A percentile compares a stretch with the other conserved stretches of the same genome.
Evolutionary conservation across 2,113 vertebrate genomes (phyloP).

Genomic region (Glareola pratincola): DNA sequence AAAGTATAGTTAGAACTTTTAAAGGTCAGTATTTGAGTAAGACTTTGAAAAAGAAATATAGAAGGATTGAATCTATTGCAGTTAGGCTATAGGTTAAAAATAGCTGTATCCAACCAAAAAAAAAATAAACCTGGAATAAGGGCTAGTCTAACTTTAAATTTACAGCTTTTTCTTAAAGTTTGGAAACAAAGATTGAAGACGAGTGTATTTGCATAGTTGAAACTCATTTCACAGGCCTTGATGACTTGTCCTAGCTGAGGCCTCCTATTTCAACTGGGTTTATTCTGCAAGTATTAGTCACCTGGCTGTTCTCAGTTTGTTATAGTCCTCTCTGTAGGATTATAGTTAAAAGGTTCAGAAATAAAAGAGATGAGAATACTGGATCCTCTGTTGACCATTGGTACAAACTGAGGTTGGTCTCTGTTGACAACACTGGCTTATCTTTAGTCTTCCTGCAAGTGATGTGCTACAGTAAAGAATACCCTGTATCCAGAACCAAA

Average conservation of each 20-base stretch:
- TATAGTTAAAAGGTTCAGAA: neutral
- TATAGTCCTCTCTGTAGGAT: neutral
- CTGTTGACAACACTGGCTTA: neutral
- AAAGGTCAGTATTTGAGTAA: constrained; percentile 20
- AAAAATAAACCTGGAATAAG: neutral
- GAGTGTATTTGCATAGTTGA: neutral
- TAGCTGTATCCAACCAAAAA: neutral
- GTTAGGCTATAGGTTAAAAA: neutral
- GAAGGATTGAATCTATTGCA: neutral
- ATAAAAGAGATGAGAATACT: neutral
- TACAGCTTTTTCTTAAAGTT: neutral
- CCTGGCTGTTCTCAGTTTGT: neutral
- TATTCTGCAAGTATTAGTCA: neutral
- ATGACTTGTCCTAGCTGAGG: neutral
- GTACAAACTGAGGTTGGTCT: neutral
- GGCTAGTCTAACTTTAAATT: neutral
- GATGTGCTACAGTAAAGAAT: neutral
- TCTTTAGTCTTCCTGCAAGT: neutral
- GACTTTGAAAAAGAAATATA: constrained; percentile 4
- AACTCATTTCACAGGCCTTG: neutral
- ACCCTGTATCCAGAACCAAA: neutral
- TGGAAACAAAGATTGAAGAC: neutral
- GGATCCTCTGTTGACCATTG: neutral
- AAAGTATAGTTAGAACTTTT: constrained; percentile 14
- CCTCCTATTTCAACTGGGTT: neutral